Base-by-base conservation (phyloP, 2,888 invertebrate species). In the Gandaritis pyraliata region DNA sequence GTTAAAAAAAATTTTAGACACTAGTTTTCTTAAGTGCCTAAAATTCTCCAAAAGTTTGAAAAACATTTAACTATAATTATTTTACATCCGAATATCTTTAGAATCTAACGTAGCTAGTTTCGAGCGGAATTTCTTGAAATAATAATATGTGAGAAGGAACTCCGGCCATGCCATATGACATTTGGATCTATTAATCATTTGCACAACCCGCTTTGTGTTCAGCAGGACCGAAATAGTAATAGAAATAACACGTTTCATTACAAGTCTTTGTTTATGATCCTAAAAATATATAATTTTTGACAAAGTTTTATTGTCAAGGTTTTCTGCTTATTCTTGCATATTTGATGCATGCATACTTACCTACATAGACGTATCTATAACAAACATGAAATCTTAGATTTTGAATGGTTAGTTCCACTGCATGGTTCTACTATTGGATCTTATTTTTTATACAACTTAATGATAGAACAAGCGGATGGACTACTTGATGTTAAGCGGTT, bases 101-200 rank as follows among this genome's bases (percentile, higher is more conserved):
- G 18, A 60, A 65, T 58, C 54, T 55, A 39, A 59, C 69, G 65
- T 67, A 66, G 43, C 11, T 43, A 13, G 59, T 65, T 71, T 66
- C 64, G 55, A 65, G 30, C 47, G 70, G 72, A 69, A 72, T 68
- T 59, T 75, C 72, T 72, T 74, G 72, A 77, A 80, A 79, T 80
- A 78, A 80, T 76, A 77, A 76, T 70, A 73, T 73, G 74, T 70
- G 67, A 71, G 69, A 71, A 73, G 76, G 71, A 78, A 71, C 74
- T 72, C 73, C 71, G 76, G 80, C 84, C 83, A 73, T 75, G 78
- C 80, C 83, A 80, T 78, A 82, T 85, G 87, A 87, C 88, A 87
- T 77, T 61, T 58, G 41, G 16, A 66, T 76, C 87, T 82, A 90
- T 90, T 89, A 89, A 89, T 90, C 89, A 90, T 78, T 70, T 70